Base-by-base conservation (phyloP, 92 coral and sea anemone species). In the Epizoanthus illoricatus region DNA sequence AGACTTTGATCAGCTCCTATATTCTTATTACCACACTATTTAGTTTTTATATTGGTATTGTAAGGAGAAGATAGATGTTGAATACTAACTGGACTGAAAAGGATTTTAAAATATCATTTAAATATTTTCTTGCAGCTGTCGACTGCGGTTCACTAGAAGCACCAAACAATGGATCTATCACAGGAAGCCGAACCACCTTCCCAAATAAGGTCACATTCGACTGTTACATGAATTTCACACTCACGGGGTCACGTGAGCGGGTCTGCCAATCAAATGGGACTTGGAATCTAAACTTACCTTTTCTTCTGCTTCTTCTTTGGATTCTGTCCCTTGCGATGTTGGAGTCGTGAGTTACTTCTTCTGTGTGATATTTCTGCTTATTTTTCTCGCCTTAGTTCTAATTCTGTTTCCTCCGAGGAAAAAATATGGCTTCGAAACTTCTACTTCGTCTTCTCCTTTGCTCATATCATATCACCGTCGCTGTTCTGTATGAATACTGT, bases 221-320 rank as follows among this genome's bases (percentile, higher is more conserved):
- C 11, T 75, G 81, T 57, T 57, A 59, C 28, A 41, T 39, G 42
- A 39, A 18, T 18, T 75, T 75, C 81, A 75, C 28, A 39, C 56
- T 75, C 16, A 40, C 15, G 13, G 81, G 81, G 4, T 75, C 81
- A 58, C 81, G 81, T 59, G 56, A 75, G 47, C 81, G 81, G 42
- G 69, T 39, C 81, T 75, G 81, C 60, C 81, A 75, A 40, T 15
- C 54, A 75, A 75, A 60, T 7, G 81, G 81, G 23, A 75, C 81
- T 5, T 75, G 81, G 81, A 19, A 1, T 39, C 11, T 4, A 4
- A 41, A 68, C 19, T 4, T 39, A 9, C 72, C 72, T 11, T 67
- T 9, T 20, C 36, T 1, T 47, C 36, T 73, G 21, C 55, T 55
- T 19, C 15, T 28, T 52, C 21, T 18, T 12, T 42, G 28, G 16